Base-by-base conservation (phyloP, 53 echinoderm and acorn worm species). In the Hippasteria phrygiana region DNA sequence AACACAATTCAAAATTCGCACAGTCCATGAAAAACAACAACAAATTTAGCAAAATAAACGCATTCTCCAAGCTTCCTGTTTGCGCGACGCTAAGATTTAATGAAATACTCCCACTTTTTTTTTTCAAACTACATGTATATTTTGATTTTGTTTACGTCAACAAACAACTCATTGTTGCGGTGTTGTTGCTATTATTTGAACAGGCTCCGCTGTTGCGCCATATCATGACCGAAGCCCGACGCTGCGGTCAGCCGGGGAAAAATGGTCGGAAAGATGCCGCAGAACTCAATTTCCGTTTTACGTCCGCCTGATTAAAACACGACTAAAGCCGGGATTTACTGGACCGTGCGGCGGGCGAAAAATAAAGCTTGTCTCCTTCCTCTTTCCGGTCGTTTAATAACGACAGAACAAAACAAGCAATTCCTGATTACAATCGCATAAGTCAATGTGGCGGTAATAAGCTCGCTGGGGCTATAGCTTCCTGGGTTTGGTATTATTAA, bases 271-370 rank as follows among this genome's bases (percentile, higher is more conserved):
- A 36, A 18, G 32, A 83, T 83, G 67, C 71, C 71, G 36, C 69
- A 79, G 62, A 85, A 85, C 85, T 70, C 71, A 85, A 85, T 85
- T 85, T 85, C 85, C 85, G 85, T 71, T 71, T 69, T 53, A 69
- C 36, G 85, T 51, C 28, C 70, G 85, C 85, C 38, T 85, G 85
- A 85, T 85, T 85, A 51, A 46, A 69, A 48, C 69, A 12, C n/a
- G 36, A 70, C 70, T 64, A 85, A 69, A 85, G 78, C 4, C 39
- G 12, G 13, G 71, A 34, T 32, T 71, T 36, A 85, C 35, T 51
- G 71, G 71, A 85, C 71, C 85, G 85, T 70, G 38, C 45, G 35
- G 70, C 43, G 51, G 47, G 11, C 11, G 31, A 26, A 47, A 32
- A 8, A 36, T 33, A 9, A 70, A 62, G 20, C 24, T 24, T 29